phyloP scores from a whole-genome alignment of 2,797 vertebrate genomes.

The Hoplostethus atlanticus region DNA sequence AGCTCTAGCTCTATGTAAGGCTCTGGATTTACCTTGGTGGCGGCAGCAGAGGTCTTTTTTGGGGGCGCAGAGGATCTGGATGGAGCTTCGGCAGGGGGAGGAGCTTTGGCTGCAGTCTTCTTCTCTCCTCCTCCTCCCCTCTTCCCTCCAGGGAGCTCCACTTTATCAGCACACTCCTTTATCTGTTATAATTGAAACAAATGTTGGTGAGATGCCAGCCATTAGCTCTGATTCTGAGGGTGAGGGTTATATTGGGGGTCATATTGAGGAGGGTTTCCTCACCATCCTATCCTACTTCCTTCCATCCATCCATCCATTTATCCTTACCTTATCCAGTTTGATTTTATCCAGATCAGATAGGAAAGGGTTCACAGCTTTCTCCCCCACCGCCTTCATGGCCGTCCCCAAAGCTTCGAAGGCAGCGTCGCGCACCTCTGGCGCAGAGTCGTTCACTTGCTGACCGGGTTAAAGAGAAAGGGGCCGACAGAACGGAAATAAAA shows the following conservation, averaged over 20 bases:
- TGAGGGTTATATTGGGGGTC: too few relatives aligned
- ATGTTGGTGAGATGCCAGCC: not conserved
- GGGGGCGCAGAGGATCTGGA: constrained; percentile 81
- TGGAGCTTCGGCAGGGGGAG: constrained; percentile 80
- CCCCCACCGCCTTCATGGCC: constrained; percentile 96
- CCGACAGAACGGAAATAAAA: not conserved
- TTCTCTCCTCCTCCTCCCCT: constrained; percentile 87
- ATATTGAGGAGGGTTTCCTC: not conserved
- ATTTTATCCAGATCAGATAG: constrained; percentile 95
- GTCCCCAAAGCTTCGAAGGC: constrained; percentile 97
- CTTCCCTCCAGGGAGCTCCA: constrained; percentile 90
- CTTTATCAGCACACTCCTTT: constrained; percentile 96
- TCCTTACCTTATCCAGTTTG: constrained; percentile 93
- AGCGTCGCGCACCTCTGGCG: constrained; percentile 96
- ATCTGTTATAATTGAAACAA: constrained; percentile 83
- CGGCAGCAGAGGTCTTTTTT: constrained; percentile 84
- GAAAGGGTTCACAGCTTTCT: constrained; percentile 96
- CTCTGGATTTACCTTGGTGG: constrained; percentile 83
- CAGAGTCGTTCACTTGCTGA: constrained; percentile 98
- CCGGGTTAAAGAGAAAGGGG: constrained; percentile 14
- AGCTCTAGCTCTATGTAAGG: not conserved
- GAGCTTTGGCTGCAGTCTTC: constrained; percentile 84
- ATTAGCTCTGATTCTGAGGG: not conserved
- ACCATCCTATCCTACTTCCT: not conserved
- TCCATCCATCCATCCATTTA: too few relatives aligned